These are phyloP conservation scores for Trissolcus japonicus DNA, from an alignment of 2,888 invertebrate genomes.

Conservation along the genomic window DNA sequence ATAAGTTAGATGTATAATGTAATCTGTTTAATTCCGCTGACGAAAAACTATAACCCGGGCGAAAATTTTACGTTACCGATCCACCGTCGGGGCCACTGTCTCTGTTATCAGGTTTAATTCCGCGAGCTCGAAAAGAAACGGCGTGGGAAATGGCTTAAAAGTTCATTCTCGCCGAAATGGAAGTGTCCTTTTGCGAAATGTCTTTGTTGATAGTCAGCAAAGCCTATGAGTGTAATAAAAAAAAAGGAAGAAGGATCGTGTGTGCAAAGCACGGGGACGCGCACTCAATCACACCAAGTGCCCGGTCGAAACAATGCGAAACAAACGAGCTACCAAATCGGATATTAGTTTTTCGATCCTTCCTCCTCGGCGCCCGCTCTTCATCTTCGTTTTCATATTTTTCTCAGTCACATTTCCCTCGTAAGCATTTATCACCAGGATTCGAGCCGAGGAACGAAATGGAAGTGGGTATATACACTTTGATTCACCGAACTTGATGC, in stretches of 20 bases:
- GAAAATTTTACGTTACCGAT: background rate
- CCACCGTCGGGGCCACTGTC: no score
- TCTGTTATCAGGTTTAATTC: background rate
- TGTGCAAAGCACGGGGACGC: conserved; percentile 70
- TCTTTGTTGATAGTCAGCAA: conserved; percentile 37
- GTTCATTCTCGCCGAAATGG: conserved; percentile 25
- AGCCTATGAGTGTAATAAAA: conserved; percentile 27
- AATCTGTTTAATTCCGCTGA: conserved; percentile 14
- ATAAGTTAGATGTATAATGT: conserved; percentile 21
- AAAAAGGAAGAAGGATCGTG: conserved; percentile 18
- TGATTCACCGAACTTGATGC: conserved; percentile 62
- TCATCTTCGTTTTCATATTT: conserved; percentile 65
- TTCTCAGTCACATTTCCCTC: conserved; percentile 74
- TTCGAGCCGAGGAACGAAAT: conserved; percentile 63
- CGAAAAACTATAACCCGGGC: conserved; percentile 3
- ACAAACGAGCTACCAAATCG: conserved; percentile 75
- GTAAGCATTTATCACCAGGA: conserved; percentile 75
- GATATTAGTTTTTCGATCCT: conserved; percentile 76
- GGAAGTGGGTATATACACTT: conserved; percentile 53
- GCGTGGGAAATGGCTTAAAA: background rate
- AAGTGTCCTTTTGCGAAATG: conserved; percentile 26
- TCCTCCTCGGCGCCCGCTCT: conserved; percentile 63
- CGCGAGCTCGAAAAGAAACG: background rate
- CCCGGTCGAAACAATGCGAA: conserved; percentile 76
- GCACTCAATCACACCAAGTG: conserved; percentile 74